Percentiles rank a stretch among this genome's conserved stretches.
Conservation (phyloP, 1,140 invertebrate species). For the Procambarus clarkii region DNA sequence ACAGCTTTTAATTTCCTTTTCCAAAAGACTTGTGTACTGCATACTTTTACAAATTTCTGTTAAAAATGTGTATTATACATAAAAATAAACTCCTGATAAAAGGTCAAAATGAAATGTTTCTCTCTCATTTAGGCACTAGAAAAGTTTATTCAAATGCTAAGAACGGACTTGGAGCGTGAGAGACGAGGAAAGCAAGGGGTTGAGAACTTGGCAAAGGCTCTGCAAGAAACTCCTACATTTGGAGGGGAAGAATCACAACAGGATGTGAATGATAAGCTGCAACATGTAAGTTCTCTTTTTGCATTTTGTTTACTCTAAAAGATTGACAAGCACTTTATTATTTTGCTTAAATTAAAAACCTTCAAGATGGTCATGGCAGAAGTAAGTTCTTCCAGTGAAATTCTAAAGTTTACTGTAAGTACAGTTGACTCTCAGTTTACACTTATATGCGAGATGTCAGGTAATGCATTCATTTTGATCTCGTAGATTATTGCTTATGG, state of each 20-base stretch:
- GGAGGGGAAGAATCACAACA: conserved; percentile 93
- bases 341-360: background rate
- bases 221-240: conserved; percentile 91
- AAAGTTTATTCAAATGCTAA: conserved; percentile 87
- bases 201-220: conserved; percentile 92
- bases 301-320: background rate
- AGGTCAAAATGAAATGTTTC: background rate
- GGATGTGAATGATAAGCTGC: conserved; percentile 92
- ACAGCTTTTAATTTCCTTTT: too few species aligned
- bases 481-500: too few species aligned
- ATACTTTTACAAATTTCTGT: too few species aligned
- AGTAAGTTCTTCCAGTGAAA: background rate
- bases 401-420: too few species aligned
- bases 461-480: too few species aligned
- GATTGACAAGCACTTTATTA: too few species aligned
- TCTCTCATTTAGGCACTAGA: conserved; percentile 81
- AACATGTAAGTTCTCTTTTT: conserved; percentile 83
- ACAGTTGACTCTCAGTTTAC: too few species aligned
- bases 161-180: conserved; percentile 90
- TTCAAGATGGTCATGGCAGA: background rate
- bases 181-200: conserved; percentile 89
- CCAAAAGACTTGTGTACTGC: too few species aligned
- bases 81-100: background rate
- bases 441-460: too few species aligned
- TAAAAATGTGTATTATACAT: background rate